Evolutionary conservation across 2,113 vertebrate genomes (phyloP).

Genomic region (Morone chrysops): DNA sequence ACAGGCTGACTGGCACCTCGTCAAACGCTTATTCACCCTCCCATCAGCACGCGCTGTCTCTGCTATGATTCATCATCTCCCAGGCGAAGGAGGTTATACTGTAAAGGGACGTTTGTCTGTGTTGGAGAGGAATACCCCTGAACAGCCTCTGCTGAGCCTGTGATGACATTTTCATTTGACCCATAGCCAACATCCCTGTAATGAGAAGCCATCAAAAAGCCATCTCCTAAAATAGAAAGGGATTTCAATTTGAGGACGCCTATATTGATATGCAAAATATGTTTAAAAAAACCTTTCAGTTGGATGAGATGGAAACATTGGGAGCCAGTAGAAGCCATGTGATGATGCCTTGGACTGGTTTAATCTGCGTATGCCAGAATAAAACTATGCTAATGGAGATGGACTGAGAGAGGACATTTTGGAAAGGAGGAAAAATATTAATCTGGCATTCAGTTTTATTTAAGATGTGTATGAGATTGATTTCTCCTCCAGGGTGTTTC

Average conservation of each 20-base stretch:
- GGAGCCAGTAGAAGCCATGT: conserved; percentile 16
- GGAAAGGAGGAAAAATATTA: conserved; percentile 45
- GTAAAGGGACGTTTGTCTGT: conserved; percentile 64
- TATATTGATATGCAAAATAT: conserved; percentile 84
- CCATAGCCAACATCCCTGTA: conserved; percentile 74
- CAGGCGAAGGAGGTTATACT: conserved; percentile 65
- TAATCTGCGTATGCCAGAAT: conserved; percentile 33
- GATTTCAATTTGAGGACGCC: conserved; percentile 77
- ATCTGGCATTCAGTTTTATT: conserved; percentile 37
- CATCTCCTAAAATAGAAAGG: conserved; percentile 78
- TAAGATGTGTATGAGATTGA: conserved; percentile 40
- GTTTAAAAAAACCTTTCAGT: conserved; percentile 52
- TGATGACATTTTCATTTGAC: conserved; percentile 83
- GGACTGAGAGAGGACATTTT: conserved; percentile 23
- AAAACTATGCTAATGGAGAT: conserved; percentile 38
- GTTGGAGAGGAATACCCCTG: conserved; percentile 29
- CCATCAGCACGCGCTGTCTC: conserved; percentile 16
- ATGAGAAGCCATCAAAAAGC: conserved; percentile 81
- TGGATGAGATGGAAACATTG: conserved; percentile 50
- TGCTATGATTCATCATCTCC: conserved; percentile 54
- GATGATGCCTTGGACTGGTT: conserved; percentile 50
- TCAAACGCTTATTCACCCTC: conserved; percentile 35
- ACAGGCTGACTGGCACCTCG: conserved; percentile 47
- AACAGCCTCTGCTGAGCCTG: conserved; percentile 62
- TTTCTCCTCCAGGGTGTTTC: conserved; percentile 29